Base-by-base conservation (phyloP, 2,888 invertebrate genomes). In the Dendrolimus houi region DNA sequence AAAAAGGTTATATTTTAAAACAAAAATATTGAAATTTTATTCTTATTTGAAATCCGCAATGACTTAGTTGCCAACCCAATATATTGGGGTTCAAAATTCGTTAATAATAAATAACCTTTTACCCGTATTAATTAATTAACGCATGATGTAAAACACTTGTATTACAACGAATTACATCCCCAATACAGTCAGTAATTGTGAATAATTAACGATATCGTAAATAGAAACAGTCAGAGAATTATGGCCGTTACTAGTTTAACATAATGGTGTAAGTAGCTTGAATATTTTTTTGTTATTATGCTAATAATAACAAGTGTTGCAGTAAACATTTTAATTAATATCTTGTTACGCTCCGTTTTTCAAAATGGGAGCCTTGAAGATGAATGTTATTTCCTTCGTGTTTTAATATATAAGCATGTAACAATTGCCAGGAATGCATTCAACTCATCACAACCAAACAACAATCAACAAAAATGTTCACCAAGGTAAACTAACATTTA, bases 331-430 rank as follows among this genome's bases (percentile, higher is more conserved):
- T 64, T 73, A 77, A 78, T 76, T 79, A 74, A 75, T 70, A 12
- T 67, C 68, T 64, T 72, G 78, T 80, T 72, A 81, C 79, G 83
- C 76, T 81, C 77, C 81, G 81, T 74, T 83, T 79, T 76, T 71
- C 67, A 68, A 75, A 79, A 80, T 70, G 66, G 64, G 67, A 68
- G 71, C 83, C 83, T 83, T 83, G 83, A 72, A 71, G 68, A 75
- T 68, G 59, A 68, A 70, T 67, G 65, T 62, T 70, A 67, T 77
- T 80, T 81, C 79, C 80, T 77, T 71, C 71, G 63, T 68, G 68
- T 75, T 74, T 71, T 61, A 29, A 76, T 83, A 83, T 83, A 83
- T 76, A 83, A 82, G 77, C 76, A 61, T 63, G 70, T 59, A 77
- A 80, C 75, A 81, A 81, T 79, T 72, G 71, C 55, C 61, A 57